phyloP scores from a whole-genome alignment of 2,888 invertebrate genomes.

The Cenopis cana region DNA sequence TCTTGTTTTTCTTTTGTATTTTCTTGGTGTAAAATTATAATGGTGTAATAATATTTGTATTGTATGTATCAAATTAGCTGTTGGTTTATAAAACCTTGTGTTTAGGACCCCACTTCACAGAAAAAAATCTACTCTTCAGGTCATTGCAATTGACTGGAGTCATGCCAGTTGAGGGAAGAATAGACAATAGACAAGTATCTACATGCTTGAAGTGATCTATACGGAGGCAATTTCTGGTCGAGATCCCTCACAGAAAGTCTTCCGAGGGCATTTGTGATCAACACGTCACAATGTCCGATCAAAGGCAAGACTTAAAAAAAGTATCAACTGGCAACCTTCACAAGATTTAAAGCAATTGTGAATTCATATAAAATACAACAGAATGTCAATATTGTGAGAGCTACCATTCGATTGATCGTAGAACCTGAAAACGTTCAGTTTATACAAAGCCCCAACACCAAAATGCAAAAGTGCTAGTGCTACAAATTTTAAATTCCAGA shows the following conservation, averaged over 20 bases:
- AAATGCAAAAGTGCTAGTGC: conserved; percentile 72
- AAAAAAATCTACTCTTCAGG: not conserved
- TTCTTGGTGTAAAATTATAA: no score
- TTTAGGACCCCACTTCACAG: conserved; percentile 21
- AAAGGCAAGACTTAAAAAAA: conserved; percentile 12
- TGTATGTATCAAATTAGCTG: no score
- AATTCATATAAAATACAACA: not conserved
- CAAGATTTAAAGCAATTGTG: not conserved
- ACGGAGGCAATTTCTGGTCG: conserved; percentile 9
- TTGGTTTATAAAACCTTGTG: not conserved
- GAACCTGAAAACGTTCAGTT: conserved; percentile 28
- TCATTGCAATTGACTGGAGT: conserved; percentile 17
- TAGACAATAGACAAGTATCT: conserved; percentile 29
- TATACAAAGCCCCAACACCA: conserved; percentile 70
- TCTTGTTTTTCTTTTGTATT: no score
- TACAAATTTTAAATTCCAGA: conserved; percentile 48
- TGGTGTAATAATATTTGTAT: no score
- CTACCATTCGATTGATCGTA: conserved; percentile 15
- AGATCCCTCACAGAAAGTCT: conserved; percentile 3
- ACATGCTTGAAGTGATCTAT: conserved; percentile 30
- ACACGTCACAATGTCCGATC: conserved; percentile 4
- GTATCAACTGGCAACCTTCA: conserved; percentile 22
- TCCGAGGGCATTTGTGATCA: conserved; percentile 7
- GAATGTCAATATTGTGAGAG: conserved; percentile 4
- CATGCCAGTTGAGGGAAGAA: conserved; percentile 22